Evolutionary conservation across 2,888 invertebrate species (phyloP).

Genomic region (Caenorhabditis zanzibari): DNA sequence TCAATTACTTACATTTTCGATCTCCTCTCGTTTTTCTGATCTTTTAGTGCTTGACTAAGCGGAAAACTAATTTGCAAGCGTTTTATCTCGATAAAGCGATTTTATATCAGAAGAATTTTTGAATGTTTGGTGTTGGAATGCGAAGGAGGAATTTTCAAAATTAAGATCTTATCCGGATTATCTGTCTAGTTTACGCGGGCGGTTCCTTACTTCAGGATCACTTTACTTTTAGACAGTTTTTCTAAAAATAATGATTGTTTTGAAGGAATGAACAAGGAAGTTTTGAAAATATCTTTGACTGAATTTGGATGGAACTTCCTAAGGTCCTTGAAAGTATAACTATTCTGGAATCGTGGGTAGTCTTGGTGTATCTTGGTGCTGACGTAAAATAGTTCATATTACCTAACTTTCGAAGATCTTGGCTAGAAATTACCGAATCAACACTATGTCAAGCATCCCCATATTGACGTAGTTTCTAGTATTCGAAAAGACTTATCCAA

Average conservation of each 20-base stretch:
- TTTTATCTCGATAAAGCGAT: neutral
- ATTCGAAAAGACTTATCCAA: neutral
- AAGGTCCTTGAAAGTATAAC: neutral
- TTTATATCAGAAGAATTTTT: conserved; percentile 1
- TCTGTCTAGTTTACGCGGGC: conserved; percentile 34
- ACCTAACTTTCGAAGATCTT: neutral
- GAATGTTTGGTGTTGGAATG: conserved; percentile 22
- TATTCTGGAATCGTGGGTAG: too few relatives aligned
- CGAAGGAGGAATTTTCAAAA: neutral
- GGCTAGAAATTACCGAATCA: neutral
- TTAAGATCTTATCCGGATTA: conserved; percentile 33
- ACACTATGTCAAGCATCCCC: neutral
- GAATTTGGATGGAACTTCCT: neutral
- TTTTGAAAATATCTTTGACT: neutral
- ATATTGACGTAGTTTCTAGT: conserved; percentile 11
- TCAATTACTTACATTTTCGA: conserved; percentile 30
- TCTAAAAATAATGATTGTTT: too few relatives aligned
- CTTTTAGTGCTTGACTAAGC: conserved; percentile 1
- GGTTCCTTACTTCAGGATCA: conserved; percentile 5
- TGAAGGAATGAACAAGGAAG: neutral
- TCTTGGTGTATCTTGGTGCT: too few relatives aligned
- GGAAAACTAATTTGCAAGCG: neutral
- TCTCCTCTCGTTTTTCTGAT: neutral
- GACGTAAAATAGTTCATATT: too few relatives aligned
- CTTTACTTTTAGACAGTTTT: neutral